Base-by-base conservation (phyloP, 2,888 invertebrate species). In the Ethmia dodecea region DNA sequence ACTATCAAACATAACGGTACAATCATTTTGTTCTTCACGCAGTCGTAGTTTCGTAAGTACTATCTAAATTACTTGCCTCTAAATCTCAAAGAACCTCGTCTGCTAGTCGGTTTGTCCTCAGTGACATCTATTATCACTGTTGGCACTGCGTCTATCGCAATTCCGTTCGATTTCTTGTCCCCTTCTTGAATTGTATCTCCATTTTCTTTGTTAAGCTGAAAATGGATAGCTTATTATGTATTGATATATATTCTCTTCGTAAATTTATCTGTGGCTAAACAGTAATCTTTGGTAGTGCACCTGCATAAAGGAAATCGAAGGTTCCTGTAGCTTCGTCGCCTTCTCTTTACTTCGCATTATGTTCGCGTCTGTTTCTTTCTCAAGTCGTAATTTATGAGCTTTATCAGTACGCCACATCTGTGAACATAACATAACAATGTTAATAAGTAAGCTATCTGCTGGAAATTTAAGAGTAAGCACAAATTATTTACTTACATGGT, bases 341-440 rank as follows among this genome's bases (percentile, higher is more conserved):
- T 92, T 92, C 56, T 93, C 92, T 63, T 92, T 93, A 31, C 89
- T 91, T 74, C 92, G 89, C 55, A 92, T 84, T 37, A 93, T 92
- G 48, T 89, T 90, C 52, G 92, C 93, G 57, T 94, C 93, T 0
- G 93, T 92, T 76, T 93, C 91, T 50, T 91, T 89, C 64, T 94
- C 93, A 42, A 92, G 88, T 32, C 91, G 89, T 49, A 90, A 77
- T 67, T 91, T 92, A 65, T 94, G 92, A 28, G 90, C 89, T 56
- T 92, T 90, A 60, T 94, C 91, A 8, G 92, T 91, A 55, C 92
- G 83, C 86, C 93, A 94, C 58, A 93, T 89, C 87, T 90, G 43
- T 10, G 42, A 47, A 34, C n/a, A 26, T n/a, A n/a, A n/a, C n/a
- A n/a, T n/a, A n/a, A n/a, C n/a, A n/a, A n/a, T n/a, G n/a, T n/a